phyloP scores from a whole-genome alignment of 2,113 vertebrate genomes.

The Chaetodon auriga region DNA sequence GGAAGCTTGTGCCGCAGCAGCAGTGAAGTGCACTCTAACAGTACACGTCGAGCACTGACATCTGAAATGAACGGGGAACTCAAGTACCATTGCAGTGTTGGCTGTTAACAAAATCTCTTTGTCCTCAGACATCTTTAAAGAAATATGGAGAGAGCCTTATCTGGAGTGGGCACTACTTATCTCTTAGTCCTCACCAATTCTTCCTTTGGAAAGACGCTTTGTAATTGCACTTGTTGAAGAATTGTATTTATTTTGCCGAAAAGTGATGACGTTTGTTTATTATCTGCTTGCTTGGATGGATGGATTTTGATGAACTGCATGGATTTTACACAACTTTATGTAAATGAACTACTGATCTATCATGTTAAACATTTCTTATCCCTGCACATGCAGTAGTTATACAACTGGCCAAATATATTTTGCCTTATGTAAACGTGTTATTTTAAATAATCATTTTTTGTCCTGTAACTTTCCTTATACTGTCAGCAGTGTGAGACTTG shows the following conservation, averaged over 20 bases:
- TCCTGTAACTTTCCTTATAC: not conserved
- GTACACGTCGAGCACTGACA: not conserved
- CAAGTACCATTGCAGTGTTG: constrained; percentile 32
- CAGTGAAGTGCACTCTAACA: not conserved
- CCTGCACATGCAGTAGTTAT: constrained; percentile 5
- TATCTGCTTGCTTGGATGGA: constrained; percentile 16
- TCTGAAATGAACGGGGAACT: not conserved
- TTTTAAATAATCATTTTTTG: not conserved
- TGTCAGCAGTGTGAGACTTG: constrained; percentile 23
- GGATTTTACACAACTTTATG: constrained; percentile 39
- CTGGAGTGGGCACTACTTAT: not conserved
- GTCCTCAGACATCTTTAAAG: not conserved
- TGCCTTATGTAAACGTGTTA: constrained; percentile 11
- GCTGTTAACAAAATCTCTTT: constrained; percentile 5
- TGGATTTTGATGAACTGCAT: constrained; percentile 36
- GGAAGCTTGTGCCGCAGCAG: not conserved
- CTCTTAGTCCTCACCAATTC: not conserved
- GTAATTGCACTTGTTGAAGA: constrained; percentile 65
- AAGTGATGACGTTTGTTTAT: constrained; percentile 43
- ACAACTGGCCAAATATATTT: not conserved
- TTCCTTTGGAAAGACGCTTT: constrained; percentile 52
- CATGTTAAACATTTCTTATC: constrained; percentile 23
- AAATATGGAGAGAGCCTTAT: constrained; percentile 24
- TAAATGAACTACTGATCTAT: constrained; percentile 33
- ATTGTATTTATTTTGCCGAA: constrained; percentile 54